phyloP scores from a whole-genome alignment of 1,140 invertebrate species.

The Drosophila grimshawi region DNA sequence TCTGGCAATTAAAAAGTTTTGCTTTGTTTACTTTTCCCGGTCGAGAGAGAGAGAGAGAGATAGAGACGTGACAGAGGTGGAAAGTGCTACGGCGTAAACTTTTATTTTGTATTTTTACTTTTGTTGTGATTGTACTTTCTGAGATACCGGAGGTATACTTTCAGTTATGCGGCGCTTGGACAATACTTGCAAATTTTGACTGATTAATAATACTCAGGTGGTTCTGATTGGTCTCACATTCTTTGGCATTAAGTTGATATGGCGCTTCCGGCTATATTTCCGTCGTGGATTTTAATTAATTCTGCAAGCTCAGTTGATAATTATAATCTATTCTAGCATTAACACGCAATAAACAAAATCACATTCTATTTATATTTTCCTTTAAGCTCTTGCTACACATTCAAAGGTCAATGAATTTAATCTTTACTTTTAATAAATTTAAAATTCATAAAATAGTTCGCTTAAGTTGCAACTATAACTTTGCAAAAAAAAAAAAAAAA shows the following conservation, averaged over 20 bases:
- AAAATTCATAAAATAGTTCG: conserved; percentile 10
- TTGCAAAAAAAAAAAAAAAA: too few species aligned
- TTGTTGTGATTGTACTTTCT: neutral
- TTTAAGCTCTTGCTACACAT: neutral
- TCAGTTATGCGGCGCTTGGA: conserved; percentile 12
- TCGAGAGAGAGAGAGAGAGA: conserved; percentile 22
- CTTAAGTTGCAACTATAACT: conserved; percentile 6
- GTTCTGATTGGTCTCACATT: conserved; percentile 3
- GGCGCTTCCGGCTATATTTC: conserved; percentile 4
- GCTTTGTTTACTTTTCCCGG: conserved; percentile 41
- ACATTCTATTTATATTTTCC: neutral
- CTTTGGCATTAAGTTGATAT: conserved; percentile 11
- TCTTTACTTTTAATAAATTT: neutral
- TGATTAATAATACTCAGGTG: conserved; percentile 10
- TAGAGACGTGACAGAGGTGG: conserved; percentile 64
- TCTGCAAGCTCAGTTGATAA: neutral
- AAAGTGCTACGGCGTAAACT: conserved; percentile 41
- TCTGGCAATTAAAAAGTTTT: conserved; percentile 73
- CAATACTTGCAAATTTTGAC: neutral
- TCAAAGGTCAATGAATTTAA: conserved; percentile 7
- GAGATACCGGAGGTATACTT: conserved; percentile 11
- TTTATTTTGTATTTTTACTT: conserved; percentile 13
- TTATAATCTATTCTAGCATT: neutral
- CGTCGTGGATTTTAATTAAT: neutral
- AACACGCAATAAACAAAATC: neutral